A percentile compares a stretch with the other conserved stretches of the same genome.
phyloP scores from a whole-genome alignment of 2,113 vertebrate species.

The Jaculus jaculus region DNA sequence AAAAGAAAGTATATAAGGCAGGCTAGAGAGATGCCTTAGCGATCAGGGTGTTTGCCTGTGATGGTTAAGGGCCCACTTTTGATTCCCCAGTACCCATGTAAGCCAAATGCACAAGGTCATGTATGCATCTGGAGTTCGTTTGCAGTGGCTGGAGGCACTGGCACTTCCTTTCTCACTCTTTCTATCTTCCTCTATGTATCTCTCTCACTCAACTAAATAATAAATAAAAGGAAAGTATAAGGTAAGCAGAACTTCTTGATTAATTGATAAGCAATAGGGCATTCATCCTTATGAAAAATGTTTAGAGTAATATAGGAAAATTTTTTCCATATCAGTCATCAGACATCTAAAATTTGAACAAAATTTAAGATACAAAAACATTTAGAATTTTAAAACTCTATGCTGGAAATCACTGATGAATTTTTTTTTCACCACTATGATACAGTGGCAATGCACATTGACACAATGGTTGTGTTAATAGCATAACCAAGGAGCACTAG shows the following conservation, averaged over 20 bases:
- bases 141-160: too few species aligned
- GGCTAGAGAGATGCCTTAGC: too few species aligned
- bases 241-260: background rate
- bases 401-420: background rate
- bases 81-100: too few species aligned
- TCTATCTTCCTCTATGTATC: too few species aligned
- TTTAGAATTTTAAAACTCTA: background rate
- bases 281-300: background rate
- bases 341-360: constrained; percentile 29
- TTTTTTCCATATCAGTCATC: background rate
- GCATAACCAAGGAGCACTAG: background rate
- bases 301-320: background rate
- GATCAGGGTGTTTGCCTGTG: too few species aligned
- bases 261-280: background rate
- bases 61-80: too few species aligned
- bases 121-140: too few species aligned
- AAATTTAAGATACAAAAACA: background rate
- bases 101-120: too few species aligned
- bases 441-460: background rate
- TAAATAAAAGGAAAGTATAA: background rate
- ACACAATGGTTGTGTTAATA: background rate
- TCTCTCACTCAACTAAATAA: too few species aligned
- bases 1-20: background rate
- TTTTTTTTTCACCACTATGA: background rate
- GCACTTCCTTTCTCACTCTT: too few species aligned